Conservation (phyloP, 1,140 invertebrate genomes). For the Drosophila arizonae region DNA sequence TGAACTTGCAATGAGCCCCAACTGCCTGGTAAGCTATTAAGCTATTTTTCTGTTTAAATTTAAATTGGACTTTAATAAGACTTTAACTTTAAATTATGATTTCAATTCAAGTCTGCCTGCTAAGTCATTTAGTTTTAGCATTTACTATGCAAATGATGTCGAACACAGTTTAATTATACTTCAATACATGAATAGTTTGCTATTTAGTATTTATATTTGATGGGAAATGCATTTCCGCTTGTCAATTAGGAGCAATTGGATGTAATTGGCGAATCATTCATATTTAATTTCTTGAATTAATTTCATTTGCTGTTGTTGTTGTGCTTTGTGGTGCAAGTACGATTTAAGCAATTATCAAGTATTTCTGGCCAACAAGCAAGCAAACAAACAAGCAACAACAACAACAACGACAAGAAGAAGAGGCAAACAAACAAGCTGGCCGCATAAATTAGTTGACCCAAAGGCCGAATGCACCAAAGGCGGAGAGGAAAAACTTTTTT, state of each 20-base stretch:
- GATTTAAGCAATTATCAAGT: conserved; percentile 34
- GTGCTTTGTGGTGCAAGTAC: background rate
- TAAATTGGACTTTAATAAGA: no score
- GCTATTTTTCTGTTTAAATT: no score
- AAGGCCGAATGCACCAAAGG: conserved; percentile 47
- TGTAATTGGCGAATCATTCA: conserved; percentile 14
- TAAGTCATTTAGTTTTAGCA: background rate
- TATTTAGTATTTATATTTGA: no score
- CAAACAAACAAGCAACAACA: background rate
- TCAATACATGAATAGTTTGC: background rate
- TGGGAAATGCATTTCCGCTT: no score
- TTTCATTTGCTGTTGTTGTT: background rate
- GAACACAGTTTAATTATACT: no score
- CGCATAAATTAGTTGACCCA: conserved; percentile 70
- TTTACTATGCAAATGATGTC: no score
- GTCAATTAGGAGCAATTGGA: background rate
- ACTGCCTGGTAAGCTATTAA: no score
- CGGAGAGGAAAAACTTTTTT: conserved; percentile 63
- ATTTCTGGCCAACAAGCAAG: conserved; percentile 16
- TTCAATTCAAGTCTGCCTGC: no score
- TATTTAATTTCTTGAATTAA: conserved; percentile 15
- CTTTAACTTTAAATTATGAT: no score
- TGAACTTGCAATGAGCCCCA: no score
- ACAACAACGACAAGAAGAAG: background rate
- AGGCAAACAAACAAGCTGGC: conserved; percentile 42